A percentile compares a stretch with the other conserved stretches of the same genome.
These are phyloP conservation scores for Montipora sp. DNA, from an alignment of 64 coral and sea anemone genomes.

Conservation along the genomic window DNA sequence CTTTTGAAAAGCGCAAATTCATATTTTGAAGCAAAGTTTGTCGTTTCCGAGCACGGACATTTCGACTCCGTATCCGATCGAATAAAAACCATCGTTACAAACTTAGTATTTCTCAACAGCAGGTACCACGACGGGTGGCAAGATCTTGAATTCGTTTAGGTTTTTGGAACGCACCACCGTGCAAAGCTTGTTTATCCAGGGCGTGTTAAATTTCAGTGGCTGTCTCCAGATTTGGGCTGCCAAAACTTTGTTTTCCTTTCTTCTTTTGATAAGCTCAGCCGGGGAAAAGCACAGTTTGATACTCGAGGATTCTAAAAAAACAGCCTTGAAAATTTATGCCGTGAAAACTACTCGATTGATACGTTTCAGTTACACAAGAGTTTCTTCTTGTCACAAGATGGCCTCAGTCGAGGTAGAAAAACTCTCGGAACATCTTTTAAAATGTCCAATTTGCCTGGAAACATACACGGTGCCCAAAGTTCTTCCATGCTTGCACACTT, in stretches of 20 bases:
- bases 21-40: too few species aligned
- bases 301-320: background rate
- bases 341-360: background rate
- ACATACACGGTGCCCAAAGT: slow-evolving; percentile 93
- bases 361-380: background rate
- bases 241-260: background rate
- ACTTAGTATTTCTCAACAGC: background rate
- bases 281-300: background rate
- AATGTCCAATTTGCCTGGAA: slow-evolving; percentile 96
- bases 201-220: background rate
- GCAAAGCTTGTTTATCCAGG: slow-evolving; percentile 19
- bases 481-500: slow-evolving; percentile 91
- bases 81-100: background rate
- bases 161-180: background rate
- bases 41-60: too few species aligned
- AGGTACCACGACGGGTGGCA: slow-evolving; percentile 40
- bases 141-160: background rate
- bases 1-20: too few species aligned
- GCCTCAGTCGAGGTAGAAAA: slow-evolving; percentile 94
- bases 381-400: slow-evolving; percentile 8
- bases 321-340: background rate
- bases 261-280: background rate
- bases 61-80: background rate
- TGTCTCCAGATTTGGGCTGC: background rate
- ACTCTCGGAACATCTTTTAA: slow-evolving; percentile 91